Evolutionary conservation across 2,888 invertebrate genomes (phyloP).

Genomic region (Drosophila paranaensis): DNA sequence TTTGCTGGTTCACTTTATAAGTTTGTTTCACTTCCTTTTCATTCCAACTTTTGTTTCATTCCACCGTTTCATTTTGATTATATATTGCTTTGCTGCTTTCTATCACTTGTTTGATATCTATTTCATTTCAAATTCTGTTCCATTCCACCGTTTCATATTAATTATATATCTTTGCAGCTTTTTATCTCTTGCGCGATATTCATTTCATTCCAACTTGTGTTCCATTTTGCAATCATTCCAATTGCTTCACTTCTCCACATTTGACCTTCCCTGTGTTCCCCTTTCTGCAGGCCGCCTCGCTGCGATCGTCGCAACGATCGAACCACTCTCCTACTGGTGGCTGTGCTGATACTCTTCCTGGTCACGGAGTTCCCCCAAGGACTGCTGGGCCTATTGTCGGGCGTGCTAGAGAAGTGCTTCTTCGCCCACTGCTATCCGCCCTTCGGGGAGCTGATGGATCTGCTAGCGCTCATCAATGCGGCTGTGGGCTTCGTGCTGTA

Average conservation of each 20-base stretch:
- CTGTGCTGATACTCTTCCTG: constrained; percentile 93
- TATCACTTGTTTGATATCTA: too few relatives aligned
- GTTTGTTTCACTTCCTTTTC: background rate
- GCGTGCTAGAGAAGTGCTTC: constrained; percentile 89
- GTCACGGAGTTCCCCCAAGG: constrained; percentile 96
- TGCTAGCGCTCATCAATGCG: constrained; percentile 94
- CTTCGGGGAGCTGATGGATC: constrained; percentile 95
- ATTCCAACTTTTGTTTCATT: background rate
- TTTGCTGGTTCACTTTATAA: too few relatives aligned
- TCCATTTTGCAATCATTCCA: background rate
- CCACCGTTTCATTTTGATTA: too few relatives aligned
- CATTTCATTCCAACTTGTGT: background rate
- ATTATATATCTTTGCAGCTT: too few relatives aligned
- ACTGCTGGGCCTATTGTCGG: constrained; percentile 89
- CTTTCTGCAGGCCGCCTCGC: constrained; percentile 83
- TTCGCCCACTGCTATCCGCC: constrained; percentile 92
- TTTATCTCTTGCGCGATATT: too few relatives aligned
- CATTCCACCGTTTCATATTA: background rate
- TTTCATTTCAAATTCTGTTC: background rate
- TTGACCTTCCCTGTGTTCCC: background rate
- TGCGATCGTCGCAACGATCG: constrained; percentile 92
- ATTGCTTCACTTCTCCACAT: background rate
- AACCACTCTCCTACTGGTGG: constrained; percentile 95
- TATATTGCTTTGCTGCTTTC: too few relatives aligned
- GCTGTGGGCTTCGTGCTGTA: constrained; percentile 97